Evolutionary conservation across 2,113 vertebrate genomes (phyloP), one percentile per base, ranked within the genome.

Genomic region (Callipepla squamata): DNA sequence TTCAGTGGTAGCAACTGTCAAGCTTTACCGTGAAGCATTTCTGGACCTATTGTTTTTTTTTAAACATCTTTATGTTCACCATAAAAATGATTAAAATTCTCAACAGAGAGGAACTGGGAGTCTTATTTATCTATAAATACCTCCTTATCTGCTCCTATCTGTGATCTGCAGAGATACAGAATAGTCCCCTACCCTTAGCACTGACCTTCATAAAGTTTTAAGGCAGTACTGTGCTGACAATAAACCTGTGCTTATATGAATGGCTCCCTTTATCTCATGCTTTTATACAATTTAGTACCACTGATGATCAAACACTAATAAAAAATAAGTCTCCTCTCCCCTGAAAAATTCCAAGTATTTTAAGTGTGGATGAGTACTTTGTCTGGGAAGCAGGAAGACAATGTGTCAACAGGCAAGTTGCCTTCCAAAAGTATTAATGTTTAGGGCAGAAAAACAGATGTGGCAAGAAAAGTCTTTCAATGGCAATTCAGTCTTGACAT

Each of bases 301-400:
- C 22, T 48, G 47, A 81, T 63, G 95, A 92, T 58, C 70, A 93
- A 94, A 78, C 12, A 36, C 5, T 47, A 28, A 81, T 45, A 14
- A n/a, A 58, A 80, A 65, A 68, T 47, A 2, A 51, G 11, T 21
- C n/a, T 87, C 40, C 47, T 34, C 47, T 83, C 34, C 34, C 20
- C 19, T 90, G 53, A 95, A 92, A 95, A 93, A 88, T 93, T 34
- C 36, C 15, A 85, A 70, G 11, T 84, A 92, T 92, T 96, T 92
- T 53, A 90, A 93, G 25, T 30, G 58, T 66, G 53, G 69, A 92
- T 85, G 61, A 94, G 44, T 76, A 72, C 51, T 90, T 91, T 3
- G 85, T 63, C 80, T 86, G 48, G 73, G 90, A 88, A 94, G 80
- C 19, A 92, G 87, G 87, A 92, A 96, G 82, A 48, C 45, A 72